Percentiles rank a stretch among this genome's conserved stretches.
These are phyloP conservation scores for Bedellia somnulentella DNA, from an alignment of 2,888 invertebrate species.

Conservation along the genomic window DNA sequence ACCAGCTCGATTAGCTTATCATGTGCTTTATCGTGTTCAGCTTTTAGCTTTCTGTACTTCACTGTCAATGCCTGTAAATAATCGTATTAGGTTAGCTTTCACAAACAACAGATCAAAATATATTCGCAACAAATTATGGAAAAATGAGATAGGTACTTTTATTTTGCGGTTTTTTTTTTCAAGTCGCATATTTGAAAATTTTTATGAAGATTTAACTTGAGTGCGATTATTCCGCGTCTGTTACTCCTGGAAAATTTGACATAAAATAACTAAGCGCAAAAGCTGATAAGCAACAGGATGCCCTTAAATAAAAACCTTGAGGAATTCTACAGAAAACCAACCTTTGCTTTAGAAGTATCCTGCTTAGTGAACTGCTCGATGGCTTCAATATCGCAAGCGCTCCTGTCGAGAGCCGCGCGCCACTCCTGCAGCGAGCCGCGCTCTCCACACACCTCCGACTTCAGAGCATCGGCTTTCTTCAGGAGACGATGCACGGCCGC, in stretches of 20 bases:
- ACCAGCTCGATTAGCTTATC: conserved; percentile 43
- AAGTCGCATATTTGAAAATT: too few species aligned
- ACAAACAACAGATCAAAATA: too few species aligned
- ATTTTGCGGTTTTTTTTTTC: too few species aligned
- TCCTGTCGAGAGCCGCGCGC: conserved; percentile 70
- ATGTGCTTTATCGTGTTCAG: conserved; percentile 46
- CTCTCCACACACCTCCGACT: conserved; percentile 70
- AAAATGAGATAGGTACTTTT: too few species aligned
- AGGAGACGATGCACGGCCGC: conserved; percentile 55
- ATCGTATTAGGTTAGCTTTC: too few species aligned
- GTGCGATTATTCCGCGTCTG: too few species aligned
- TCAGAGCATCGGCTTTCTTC: conserved; percentile 65
- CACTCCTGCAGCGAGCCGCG: conserved; percentile 68
- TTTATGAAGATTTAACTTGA: too few species aligned
- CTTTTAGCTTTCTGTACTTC: conserved; percentile 40
- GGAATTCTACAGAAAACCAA: conserved; percentile 15
- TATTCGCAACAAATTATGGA: too few species aligned
- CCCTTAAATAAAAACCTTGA: too few species aligned
- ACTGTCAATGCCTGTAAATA: conserved; percentile 34
- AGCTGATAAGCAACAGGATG: too few species aligned
- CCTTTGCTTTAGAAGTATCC: conserved; percentile 69
- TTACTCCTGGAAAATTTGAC: too few species aligned
- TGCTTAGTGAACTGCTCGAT: conserved; percentile 72
- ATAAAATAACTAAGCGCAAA: too few species aligned
- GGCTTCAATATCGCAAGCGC: conserved; percentile 69